A percentile compares a stretch with the other conserved stretches of the same genome.
These are phyloP conservation scores for Bombus waltoni DNA, from an alignment of 1,140 invertebrate genomes.

Conservation along the genomic window DNA sequence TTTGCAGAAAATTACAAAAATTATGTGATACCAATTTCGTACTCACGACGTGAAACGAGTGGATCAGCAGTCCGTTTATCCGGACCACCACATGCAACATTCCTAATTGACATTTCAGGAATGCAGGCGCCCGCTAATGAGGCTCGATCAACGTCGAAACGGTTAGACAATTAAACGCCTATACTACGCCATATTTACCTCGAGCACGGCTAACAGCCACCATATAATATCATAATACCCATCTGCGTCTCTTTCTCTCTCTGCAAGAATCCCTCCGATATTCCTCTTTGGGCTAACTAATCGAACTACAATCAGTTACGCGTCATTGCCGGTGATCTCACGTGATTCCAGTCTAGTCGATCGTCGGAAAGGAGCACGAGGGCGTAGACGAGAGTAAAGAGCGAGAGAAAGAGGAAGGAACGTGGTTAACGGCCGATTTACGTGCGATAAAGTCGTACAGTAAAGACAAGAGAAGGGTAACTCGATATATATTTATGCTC, in stretches of 20 bases:
- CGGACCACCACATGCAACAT: neutral
- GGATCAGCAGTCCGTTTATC: neutral
- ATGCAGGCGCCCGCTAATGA: slow-evolving; percentile 21
- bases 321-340: slow-evolving; percentile 15
- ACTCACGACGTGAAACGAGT: neutral
- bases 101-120: slow-evolving; percentile 23
- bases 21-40: neutral
- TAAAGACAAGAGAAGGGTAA: neutral
- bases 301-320: slow-evolving; percentile 15
- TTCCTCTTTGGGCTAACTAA: neutral
- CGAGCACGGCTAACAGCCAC: neutral
- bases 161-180: neutral
- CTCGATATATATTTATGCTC: slow-evolving; percentile 48
- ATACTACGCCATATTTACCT: neutral
- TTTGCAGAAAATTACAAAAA: neutral
- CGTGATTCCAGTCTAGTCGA: neutral
- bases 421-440: slow-evolving; percentile 40
- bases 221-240: neutral
- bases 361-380: neutral
- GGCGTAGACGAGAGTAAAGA: neutral
- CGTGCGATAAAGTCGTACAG: slow-evolving; percentile 39
- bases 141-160: slow-evolving; percentile 2
- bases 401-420: neutral
- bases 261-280: neutral
- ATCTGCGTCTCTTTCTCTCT: neutral